Evolutionary conservation across 2,797 vertebrate genomes (phyloP).

Genomic region (Enteromius afrohamiltoni): DNA sequence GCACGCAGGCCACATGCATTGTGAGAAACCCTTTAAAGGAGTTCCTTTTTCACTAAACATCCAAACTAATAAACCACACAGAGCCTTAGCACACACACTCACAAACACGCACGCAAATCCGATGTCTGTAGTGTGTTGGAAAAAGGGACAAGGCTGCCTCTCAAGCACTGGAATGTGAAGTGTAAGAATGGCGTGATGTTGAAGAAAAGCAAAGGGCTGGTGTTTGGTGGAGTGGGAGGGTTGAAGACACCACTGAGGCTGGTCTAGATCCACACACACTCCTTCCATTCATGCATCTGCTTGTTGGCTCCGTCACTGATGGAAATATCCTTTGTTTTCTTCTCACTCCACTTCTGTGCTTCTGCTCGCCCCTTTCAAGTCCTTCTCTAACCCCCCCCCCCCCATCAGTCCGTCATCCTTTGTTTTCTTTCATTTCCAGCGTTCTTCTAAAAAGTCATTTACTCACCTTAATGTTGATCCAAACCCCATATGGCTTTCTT

Average conservation of each 20-base stretch:
- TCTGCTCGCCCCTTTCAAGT: background rate
- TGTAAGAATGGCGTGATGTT: conserved; percentile 34
- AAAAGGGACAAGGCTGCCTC: conserved; percentile 13
- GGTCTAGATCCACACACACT: conserved; percentile 27
- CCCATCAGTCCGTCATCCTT: background rate
- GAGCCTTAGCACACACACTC: background rate
- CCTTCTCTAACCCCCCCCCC: background rate
- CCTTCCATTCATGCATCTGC: conserved; percentile 28
- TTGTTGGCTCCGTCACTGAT: conserved; percentile 4
- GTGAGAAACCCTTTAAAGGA: conserved; percentile 18
- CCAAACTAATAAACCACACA: conserved; percentile 19
- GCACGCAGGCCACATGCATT: background rate
- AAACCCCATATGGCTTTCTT: conserved; percentile 5
- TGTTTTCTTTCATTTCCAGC: conserved; percentile 4
- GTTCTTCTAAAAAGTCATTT: conserved; percentile 5
- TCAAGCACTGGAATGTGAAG: conserved; percentile 33
- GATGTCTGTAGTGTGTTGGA: background rate
- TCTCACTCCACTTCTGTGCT: conserved; percentile 16
- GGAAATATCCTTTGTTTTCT: conserved; percentile 19
- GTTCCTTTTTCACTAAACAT: conserved; percentile 8
- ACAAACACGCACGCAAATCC: conserved; percentile 5
- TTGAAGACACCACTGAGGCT: conserved; percentile 33
- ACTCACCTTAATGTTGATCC: background rate
- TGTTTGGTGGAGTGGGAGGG: conserved; percentile 23
- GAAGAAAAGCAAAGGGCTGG: conserved; percentile 21